Conservation (phyloP, 2,888 invertebrate species). For the Orchesella flavescens region DNA sequence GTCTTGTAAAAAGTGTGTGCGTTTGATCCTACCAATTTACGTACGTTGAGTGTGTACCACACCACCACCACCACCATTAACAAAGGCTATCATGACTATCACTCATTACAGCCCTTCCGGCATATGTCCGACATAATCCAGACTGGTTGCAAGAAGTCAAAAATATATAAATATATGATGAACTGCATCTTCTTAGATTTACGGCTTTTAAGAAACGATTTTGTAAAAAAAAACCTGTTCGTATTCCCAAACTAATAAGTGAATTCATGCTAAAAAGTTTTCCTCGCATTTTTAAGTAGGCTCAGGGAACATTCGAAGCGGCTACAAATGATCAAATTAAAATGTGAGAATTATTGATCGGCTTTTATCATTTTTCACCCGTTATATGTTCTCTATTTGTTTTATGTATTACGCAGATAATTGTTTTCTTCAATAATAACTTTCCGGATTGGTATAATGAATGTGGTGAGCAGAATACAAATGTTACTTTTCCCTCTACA, state of each 20-base stretch:
- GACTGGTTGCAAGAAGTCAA: neutral
- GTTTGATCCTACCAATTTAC: too few species aligned
- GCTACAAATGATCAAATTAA: slow-evolving; percentile 47
- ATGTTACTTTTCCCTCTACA: too few species aligned
- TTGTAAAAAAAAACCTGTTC: slow-evolving; percentile 49
- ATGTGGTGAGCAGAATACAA: too few species aligned
- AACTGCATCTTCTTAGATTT: neutral
- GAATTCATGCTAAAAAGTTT: neutral
- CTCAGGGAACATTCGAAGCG: slow-evolving; percentile 36
- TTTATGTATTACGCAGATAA: too few species aligned
- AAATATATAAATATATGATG: neutral
- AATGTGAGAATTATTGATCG: slow-evolving; percentile 57
- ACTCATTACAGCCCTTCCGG: slow-evolving; percentile 57
- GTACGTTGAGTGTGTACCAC: slow-evolving; percentile 17
- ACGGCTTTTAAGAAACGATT: neutral
- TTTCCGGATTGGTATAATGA: too few species aligned
- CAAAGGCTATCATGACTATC: slow-evolving; percentile 53
- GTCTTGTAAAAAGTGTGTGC: too few species aligned
- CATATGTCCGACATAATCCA: slow-evolving; percentile 47
- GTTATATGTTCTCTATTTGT: too few species aligned
- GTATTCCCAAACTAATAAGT: neutral
- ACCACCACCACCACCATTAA: slow-evolving; percentile 23
- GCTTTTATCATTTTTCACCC: slow-evolving; percentile 43
- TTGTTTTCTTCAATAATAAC: too few species aligned
- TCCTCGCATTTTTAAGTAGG: slow-evolving; percentile 10